phyloP scores from a whole-genome alignment of 1,140 invertebrate species.

The Dreissena polymorpha region DNA sequence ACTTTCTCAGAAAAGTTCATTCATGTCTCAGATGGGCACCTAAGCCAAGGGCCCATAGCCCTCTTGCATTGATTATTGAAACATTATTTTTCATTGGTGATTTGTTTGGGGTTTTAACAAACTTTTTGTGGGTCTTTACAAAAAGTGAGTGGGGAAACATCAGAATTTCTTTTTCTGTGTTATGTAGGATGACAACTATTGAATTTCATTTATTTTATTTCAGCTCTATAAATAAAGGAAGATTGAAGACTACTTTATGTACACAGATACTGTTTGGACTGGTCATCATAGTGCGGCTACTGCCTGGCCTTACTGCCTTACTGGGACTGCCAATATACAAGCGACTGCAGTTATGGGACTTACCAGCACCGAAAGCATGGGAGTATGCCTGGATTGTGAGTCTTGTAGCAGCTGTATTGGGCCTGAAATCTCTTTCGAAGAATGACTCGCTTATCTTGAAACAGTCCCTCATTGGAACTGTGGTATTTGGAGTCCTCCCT shows the following conservation, averaged over 20 bases:
- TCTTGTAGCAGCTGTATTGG: constrained; percentile 91
- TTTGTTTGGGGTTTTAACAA: too few relatives aligned
- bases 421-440: constrained; percentile 90
- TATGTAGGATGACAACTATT: too few relatives aligned
- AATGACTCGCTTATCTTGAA: constrained; percentile 90
- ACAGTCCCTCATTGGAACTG: constrained; percentile 90
- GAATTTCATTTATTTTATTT: constrained; percentile 34
- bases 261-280: constrained; percentile 63
- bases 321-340: constrained; percentile 62
- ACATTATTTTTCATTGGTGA: too few relatives aligned
- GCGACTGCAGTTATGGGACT: constrained; percentile 63
- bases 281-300: constrained; percentile 64
- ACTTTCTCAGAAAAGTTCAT: neutral
- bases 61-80: too few relatives aligned
- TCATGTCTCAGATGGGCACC: too few relatives aligned
- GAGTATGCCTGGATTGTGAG: constrained; percentile 96
- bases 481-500: constrained; percentile 89
- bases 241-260: constrained; percentile 62
- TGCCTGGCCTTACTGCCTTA: constrained; percentile 64
- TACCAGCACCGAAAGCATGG: constrained; percentile 83
- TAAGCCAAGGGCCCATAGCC: too few relatives aligned
- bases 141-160: too few relatives aligned
- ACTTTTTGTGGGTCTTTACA: too few relatives aligned
- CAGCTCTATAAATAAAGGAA: constrained; percentile 70
- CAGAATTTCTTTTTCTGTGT: too few relatives aligned